These are phyloP conservation scores for Glaucidium brasilianum DNA, from an alignment of 2,113 vertebrate genomes.

Conservation along the genomic window DNA sequence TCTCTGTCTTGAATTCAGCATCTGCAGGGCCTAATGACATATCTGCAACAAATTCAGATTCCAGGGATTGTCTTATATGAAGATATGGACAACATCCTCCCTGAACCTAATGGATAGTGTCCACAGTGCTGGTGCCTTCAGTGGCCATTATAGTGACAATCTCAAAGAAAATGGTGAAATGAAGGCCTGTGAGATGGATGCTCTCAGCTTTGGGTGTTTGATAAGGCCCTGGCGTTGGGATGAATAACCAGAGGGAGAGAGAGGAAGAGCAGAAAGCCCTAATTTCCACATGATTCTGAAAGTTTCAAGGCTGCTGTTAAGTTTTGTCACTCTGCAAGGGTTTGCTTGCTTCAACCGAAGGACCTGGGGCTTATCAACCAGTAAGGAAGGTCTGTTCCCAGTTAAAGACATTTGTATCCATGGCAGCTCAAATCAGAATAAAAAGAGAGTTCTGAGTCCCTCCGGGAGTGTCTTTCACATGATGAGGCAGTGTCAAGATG, in stretches of 20 bases:
- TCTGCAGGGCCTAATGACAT: not conserved
- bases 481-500: not conserved
- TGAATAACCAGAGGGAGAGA: not conserved
- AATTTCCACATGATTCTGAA: not conserved
- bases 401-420: not conserved
- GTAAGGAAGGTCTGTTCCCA: not conserved
- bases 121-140: not conserved
- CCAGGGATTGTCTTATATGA: not conserved
- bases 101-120: not conserved
- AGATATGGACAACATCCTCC: not conserved
- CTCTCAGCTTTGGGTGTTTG: not conserved
- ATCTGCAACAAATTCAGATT: not conserved
- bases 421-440: slow-evolving; percentile 29
- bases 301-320: not conserved
- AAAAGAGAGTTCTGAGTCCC: not conserved
- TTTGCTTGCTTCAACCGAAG: not conserved
- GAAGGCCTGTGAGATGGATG: not conserved
- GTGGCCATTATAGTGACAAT: not conserved
- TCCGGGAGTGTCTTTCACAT: not conserved
- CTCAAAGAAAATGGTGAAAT: not conserved
- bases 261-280: not conserved
- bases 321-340: not conserved
- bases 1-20: not conserved
- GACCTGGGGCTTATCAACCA: not conserved
- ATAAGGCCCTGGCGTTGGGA: not conserved